Evolutionary conservation across 2,797 vertebrate species (phyloP), one percentile per base, ranked within the genome.

Genomic region (Cyprinodon diabolis): DNA sequence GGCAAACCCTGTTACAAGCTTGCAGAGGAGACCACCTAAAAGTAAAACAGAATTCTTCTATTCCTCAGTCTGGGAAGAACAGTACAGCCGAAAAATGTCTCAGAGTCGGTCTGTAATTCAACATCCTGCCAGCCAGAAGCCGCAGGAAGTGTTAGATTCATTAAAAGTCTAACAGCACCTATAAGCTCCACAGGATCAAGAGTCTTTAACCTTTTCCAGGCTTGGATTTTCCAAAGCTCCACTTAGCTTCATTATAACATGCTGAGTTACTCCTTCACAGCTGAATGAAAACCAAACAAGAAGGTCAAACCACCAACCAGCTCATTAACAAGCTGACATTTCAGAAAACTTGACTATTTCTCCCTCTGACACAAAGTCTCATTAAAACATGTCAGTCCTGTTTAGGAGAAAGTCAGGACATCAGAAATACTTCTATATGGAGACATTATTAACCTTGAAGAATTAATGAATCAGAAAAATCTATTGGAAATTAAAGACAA

Each of bases 251-350:
- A 81, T 88, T 87, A 90, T 77, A 82, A 70, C 82, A 70, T 47
- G 9, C 62, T 21, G 48, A 21, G 72, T 75, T 57, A 74, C 81
- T 47, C 49, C 81, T 72, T 74, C 75, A 79, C 72, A 70, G 86
- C 58, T 65, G 37, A 88, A 78, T 37, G 49, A 72, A 74, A 75
- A 83, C n/a, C 66, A 83, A 89, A 72, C 84, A 82, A 48, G 62
- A 80, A 83, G 76, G 89, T 88, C 85, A 86, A 58, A 78, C 3
- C 7, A 70, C 47, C 80, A 71, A 82, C 79, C 80, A 69, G 37
- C 85, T 85, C 79, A 87, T 86, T 86, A 85, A 85, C 74, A 78
- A 63, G 10, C 3, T 78, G 35, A 85, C 87, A 86, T 85, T 87
- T 77, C 13, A 49, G n/a, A 60, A 48, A 51, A n/a, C 15, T 17